phyloP scores from a whole-genome alignment of 2,888 invertebrate species.

The Leucania comma region DNA sequence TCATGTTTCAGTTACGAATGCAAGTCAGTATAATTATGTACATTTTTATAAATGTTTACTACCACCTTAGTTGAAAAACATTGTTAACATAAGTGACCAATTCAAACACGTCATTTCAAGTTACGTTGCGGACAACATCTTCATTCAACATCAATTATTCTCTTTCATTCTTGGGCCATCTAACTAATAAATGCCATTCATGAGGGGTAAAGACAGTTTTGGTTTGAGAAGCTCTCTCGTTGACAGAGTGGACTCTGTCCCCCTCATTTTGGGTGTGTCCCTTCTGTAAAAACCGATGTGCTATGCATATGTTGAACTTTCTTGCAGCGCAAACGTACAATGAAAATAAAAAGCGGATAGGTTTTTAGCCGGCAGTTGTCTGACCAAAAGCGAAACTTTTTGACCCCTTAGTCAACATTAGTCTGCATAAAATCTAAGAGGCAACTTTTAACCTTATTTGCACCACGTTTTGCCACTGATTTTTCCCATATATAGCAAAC shows the following conservation, averaged over 20 bases:
- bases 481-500: conserved; percentile 55
- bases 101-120: conserved; percentile 44
- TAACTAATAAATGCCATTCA: conserved; percentile 42
- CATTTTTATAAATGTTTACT: too few relatives aligned
- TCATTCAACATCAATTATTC: too few relatives aligned
- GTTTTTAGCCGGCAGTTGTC: conserved; percentile 45
- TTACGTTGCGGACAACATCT: conserved; percentile 42
- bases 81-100: too few relatives aligned
- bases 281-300: conserved; percentile 37
- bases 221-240: too few relatives aligned
- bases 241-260: conserved; percentile 44
- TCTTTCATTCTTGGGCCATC: conserved; percentile 53
- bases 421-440: conserved; percentile 28
- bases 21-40: too few relatives aligned
- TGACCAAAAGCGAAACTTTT: conserved; percentile 34
- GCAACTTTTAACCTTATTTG: conserved; percentile 42
- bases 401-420: conserved; percentile 14
- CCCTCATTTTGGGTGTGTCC: conserved; percentile 47
- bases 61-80: too few relatives aligned
- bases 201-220: too few relatives aligned
- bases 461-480: conserved; percentile 43
- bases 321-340: too few relatives aligned
- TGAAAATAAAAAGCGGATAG: conserved; percentile 36
- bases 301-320: conserved; percentile 16
- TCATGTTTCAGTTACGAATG: too few relatives aligned